phyloP scores from a whole-genome alignment of 2,797 vertebrate genomes.

The Hybognathus amarus region DNA sequence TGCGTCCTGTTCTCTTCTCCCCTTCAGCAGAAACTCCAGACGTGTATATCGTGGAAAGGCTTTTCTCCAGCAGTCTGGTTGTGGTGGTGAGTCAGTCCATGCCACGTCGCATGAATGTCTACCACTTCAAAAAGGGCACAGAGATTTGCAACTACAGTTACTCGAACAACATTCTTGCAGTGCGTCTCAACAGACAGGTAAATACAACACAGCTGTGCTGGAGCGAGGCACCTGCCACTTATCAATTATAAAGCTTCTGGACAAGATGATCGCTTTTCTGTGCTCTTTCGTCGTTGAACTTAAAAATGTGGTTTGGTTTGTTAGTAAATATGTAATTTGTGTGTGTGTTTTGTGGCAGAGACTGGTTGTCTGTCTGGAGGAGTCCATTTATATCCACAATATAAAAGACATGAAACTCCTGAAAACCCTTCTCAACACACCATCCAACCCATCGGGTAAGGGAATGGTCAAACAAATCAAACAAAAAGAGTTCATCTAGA shows the following conservation, averaged over 20 bases:
- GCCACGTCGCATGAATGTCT: constrained; percentile 92
- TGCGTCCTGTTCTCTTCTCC: background rate
- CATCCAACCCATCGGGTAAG: constrained; percentile 86
- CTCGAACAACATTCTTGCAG: constrained; percentile 86
- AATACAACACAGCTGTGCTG: background rate
- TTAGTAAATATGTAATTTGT: background rate
- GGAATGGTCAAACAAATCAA: too few relatives aligned
- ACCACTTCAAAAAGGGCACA: constrained; percentile 96
- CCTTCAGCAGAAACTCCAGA: constrained; percentile 84
- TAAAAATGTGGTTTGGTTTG: background rate
- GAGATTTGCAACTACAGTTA: constrained; percentile 98
- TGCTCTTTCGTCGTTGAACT: background rate
- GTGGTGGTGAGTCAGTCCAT: constrained; percentile 87
- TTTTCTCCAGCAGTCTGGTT: constrained; percentile 96
- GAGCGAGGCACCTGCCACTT: constrained; percentile 13
- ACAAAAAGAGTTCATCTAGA: background rate
- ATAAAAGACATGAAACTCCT: constrained; percentile 98
- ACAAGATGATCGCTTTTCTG: background rate
- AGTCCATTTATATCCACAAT: constrained; percentile 95
- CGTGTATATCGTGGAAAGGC: constrained; percentile 92
- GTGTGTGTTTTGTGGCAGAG: constrained; percentile 74
- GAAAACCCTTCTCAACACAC: constrained; percentile 90
- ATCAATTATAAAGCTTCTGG: background rate
- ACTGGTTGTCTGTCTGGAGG: constrained; percentile 92
- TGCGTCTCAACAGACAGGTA: constrained; percentile 92